These are phyloP conservation scores for Diorhabda sublineata DNA, from an alignment of 1,140 invertebrate genomes.

Conservation along the genomic window DNA sequence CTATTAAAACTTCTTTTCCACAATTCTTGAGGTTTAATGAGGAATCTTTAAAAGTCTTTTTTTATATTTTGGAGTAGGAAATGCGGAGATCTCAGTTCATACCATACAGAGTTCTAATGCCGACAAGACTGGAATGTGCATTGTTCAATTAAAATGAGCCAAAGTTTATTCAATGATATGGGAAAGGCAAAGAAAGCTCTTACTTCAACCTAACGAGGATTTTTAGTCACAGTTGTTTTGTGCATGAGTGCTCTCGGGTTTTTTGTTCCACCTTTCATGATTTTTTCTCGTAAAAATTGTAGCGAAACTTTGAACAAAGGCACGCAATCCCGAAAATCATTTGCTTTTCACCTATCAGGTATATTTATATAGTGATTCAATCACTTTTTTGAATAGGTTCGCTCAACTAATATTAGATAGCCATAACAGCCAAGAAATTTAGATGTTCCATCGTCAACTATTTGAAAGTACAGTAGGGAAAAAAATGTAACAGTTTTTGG, in stretches of 20 bases:
- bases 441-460: conserved; percentile 12
- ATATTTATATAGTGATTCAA: conserved; percentile 36
- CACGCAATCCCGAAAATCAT: neutral
- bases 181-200: too few relatives aligned
- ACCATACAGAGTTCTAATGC: neutral
- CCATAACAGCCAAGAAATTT: conserved; percentile 38
- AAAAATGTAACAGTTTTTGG: too few relatives aligned
- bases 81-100: neutral
- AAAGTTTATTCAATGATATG: too few relatives aligned
- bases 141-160: too few relatives aligned
- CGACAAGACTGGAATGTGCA: too few relatives aligned
- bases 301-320: neutral
- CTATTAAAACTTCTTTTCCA: neutral
- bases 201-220: too few relatives aligned
- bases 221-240: too few relatives aligned
- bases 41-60: neutral
- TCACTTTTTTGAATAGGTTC: conserved; percentile 29
- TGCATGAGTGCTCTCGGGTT: too few relatives aligned
- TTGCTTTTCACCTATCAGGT: conserved; percentile 20
- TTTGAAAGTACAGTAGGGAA: too few relatives aligned
- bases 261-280: too few relatives aligned
- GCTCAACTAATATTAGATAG: conserved; percentile 35
- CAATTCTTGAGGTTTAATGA: neutral
- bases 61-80: neutral
- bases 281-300: neutral